Conservation (phyloP, 1,140 invertebrate species). For the Rhagoletis pomonella region DNA sequence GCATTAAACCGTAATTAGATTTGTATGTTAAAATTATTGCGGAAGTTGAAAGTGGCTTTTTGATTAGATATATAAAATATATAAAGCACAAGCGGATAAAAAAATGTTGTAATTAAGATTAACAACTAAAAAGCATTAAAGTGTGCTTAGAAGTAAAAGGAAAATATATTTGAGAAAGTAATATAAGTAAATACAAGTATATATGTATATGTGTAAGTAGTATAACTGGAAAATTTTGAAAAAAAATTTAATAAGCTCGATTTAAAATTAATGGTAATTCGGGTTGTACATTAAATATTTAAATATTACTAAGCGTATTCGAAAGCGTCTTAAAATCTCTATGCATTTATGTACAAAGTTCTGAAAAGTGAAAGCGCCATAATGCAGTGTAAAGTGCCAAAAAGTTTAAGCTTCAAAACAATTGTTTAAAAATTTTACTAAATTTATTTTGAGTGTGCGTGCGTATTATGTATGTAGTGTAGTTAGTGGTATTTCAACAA, state of each 20-base stretch:
- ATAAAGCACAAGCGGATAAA: constrained; percentile 37
- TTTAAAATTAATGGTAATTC: too few species aligned
- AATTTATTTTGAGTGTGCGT: neutral
- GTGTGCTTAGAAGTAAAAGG: neutral
- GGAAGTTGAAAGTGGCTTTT: neutral
- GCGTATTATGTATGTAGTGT: neutral
- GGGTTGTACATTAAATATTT: neutral
- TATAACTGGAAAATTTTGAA: neutral
- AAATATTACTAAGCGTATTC: neutral
- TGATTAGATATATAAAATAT: neutral
- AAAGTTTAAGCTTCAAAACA: constrained; percentile 12
- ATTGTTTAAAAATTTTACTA: neutral
- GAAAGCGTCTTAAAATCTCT: constrained; percentile 10
- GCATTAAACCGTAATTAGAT: neutral
- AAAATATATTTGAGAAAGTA: too few species aligned
- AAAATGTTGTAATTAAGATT: too few species aligned
- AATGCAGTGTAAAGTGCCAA: constrained; percentile 7
- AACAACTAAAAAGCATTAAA: constrained; percentile 30
- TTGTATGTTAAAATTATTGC: neutral
- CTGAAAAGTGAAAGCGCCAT: constrained; percentile 21
- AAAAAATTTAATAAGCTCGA: neutral
- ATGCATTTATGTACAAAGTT: too few species aligned
- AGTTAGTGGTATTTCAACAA: neutral
- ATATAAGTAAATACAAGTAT: constrained; percentile 2
- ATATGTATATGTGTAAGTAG: neutral